Conservation (phyloP, 2,888 invertebrate species). For the Pachliopta kotzebuea region DNA sequence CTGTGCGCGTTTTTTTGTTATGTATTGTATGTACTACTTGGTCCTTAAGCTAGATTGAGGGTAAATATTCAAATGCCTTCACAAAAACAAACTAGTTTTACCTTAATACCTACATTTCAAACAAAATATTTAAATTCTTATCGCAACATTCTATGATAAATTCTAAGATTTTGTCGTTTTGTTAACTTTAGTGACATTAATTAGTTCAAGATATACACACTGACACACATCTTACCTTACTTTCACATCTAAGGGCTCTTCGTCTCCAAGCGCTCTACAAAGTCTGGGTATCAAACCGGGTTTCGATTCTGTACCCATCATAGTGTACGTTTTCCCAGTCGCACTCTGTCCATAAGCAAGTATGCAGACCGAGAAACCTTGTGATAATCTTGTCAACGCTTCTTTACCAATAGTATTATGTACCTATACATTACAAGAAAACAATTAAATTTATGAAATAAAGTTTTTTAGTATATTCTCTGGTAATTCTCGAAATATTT, state of each 20-base stretch:
- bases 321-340: slow-evolving; percentile 88
- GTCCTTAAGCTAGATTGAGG: too few relatives aligned
- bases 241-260: slow-evolving; percentile 50
- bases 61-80: too few relatives aligned
- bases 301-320: slow-evolving; percentile 82
- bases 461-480: not conserved
- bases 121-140: too few relatives aligned
- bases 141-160: too few relatives aligned
- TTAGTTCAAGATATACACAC: too few relatives aligned
- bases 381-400: slow-evolving; percentile 81
- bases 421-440: slow-evolving; percentile 63
- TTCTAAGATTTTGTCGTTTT: too few relatives aligned
- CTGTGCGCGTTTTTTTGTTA: too few relatives aligned
- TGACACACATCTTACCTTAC: slow-evolving; percentile 62
- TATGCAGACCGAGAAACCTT: slow-evolving; percentile 84
- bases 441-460: not conserved
- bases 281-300: slow-evolving; percentile 68
- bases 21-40: too few relatives aligned
- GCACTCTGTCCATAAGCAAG: slow-evolving; percentile 89
- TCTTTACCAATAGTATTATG: slow-evolving; percentile 84
- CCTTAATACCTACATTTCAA: too few relatives aligned
- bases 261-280: slow-evolving; percentile 57
- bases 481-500: too few relatives aligned
- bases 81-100: too few relatives aligned
- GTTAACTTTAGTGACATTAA: too few relatives aligned